Evolutionary conservation across 1,140 invertebrate species (phyloP).

Genomic region (Drosophila sechellia): DNA sequence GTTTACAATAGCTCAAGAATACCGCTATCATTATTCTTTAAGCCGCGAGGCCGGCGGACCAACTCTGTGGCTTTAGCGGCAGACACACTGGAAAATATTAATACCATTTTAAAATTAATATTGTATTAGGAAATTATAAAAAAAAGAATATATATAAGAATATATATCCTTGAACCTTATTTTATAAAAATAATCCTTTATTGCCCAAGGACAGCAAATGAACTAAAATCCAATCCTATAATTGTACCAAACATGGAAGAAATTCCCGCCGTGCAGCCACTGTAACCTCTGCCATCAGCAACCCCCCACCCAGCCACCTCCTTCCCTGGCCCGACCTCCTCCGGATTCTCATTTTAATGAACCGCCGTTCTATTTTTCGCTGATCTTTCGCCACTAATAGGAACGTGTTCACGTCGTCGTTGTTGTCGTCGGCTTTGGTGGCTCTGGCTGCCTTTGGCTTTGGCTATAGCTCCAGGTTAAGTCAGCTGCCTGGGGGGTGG

Average conservation of each 20-base stretch:
- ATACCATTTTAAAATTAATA: neutral
- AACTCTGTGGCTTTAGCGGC: constrained; percentile 54
- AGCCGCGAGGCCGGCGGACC: constrained; percentile 51
- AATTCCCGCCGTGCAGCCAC: neutral
- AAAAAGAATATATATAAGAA: no score
- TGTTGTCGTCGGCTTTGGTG: constrained; percentile 31
- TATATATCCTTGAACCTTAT: no score
- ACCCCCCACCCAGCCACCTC: constrained; percentile 22
- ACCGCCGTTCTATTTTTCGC: constrained; percentile 84
- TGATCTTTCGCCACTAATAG: constrained; percentile 84
- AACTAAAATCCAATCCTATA: no score
- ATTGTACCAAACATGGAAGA: no score
- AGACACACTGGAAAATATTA: constrained; percentile 10
- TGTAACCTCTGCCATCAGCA: constrained; percentile 42
- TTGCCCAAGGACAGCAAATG: no score
- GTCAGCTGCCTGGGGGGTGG: neutral
- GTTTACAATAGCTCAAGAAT: constrained; percentile 84
- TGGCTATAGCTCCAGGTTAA: constrained; percentile 15
- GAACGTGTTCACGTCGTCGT: constrained; percentile 79
- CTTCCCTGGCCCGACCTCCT: constrained; percentile 33
- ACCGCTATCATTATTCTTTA: constrained; percentile 84
- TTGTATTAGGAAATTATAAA: no score
- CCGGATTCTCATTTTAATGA: constrained; percentile 83
- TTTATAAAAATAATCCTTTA: no score
- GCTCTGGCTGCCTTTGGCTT: constrained; percentile 15